Evolutionary conservation across 2,113 vertebrate genomes (phyloP), one percentile per base, ranked within the genome.

Genomic region (Cololabis saira): DNA sequence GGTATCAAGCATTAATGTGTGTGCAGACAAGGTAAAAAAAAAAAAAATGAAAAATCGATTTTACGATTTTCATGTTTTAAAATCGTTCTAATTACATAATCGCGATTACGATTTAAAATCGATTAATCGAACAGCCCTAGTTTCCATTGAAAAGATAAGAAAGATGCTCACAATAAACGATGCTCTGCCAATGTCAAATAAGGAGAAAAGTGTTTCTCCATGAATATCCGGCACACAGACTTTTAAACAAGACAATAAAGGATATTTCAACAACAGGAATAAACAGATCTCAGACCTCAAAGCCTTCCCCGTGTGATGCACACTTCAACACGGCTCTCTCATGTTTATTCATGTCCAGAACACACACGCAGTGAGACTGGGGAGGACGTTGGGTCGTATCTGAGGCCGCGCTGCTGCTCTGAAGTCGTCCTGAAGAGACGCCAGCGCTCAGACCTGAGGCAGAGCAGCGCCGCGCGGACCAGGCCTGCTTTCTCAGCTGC

Each of bases 401-500:
- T 64, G 57, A 75, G 59, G 45, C 15, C 61, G 5, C 8, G 50
- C 21, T 51, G 58, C 66, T 40, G 53, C 68, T 27, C n/a, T 16
- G 51, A 74, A 62, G 43, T 40, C 71, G 19, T 73, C 57, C 71
- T 19, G 55, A 62, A 68, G 74, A 50, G 56, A 37, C 57, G 19
- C 54, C n/a, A 57, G 56, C 12, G 45, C 42, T 66, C 50, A 22
- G 54, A 64, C 54, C 18, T 19, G 71, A 0, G 52, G 58, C 45
- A 17, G 57, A 76, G 30, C 21, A 66, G 67, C 4, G 1, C 17
- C 42, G 60, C 13, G 19, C 2, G 59, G 48, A 21, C 2, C 44
- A n/a, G 50, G 71, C 60, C 74, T 82, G 78, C 80, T 86, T 83
- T 74, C 82, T 89, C 88, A 91, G 87, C 87, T 89, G 88, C 61